These are phyloP conservation scores for Coryphaenoides rupestris DNA, from an alignment of 2,113 vertebrate genomes.

Conservation along the genomic window DNA sequence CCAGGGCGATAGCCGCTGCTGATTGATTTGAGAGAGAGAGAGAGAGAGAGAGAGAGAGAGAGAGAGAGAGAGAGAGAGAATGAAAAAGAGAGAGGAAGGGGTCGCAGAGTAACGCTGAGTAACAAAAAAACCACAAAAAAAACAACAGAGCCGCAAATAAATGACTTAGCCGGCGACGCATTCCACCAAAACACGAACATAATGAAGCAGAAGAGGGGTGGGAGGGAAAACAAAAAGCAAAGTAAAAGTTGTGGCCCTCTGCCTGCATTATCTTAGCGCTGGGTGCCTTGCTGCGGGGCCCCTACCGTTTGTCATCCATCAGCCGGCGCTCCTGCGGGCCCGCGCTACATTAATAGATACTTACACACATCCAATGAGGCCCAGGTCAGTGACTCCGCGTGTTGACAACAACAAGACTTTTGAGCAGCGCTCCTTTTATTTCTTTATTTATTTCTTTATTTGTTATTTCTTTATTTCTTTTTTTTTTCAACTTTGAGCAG, in stretches of 20 bases:
- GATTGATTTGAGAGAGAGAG: slow-evolving; percentile 70
- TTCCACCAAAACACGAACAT: slow-evolving; percentile 70
- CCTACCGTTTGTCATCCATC: slow-evolving; percentile 84
- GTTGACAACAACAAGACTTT: slow-evolving; percentile 57
- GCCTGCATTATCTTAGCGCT: slow-evolving; percentile 59
- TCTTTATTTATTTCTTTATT: no score
- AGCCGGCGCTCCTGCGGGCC: slow-evolving; percentile 64
- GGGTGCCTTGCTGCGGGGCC: slow-evolving; percentile 76
- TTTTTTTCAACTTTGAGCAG: slow-evolving; percentile 59
- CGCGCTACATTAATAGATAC: slow-evolving; percentile 69
- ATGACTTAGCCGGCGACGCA: slow-evolving; percentile 62
- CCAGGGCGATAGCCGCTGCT: slow-evolving; percentile 73
- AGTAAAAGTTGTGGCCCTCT: slow-evolving; percentile 21
- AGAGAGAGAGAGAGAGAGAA: slow-evolving; percentile 56
- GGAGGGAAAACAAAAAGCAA: slow-evolving; percentile 62
- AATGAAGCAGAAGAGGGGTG: no score
- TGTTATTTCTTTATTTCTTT: no score
- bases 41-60: slow-evolving; percentile 51
- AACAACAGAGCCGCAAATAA: slow-evolving; percentile 25
- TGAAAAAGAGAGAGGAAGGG: slow-evolving; percentile 11
- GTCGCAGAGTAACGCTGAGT: slow-evolving; percentile 17
- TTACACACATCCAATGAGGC: slow-evolving; percentile 71
- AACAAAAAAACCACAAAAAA: slow-evolving; percentile 12
- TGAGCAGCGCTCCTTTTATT: slow-evolving; percentile 38
- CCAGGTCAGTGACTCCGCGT: slow-evolving; percentile 58